A percentile compares a stretch with the other conserved stretches of the same genome.
These are phyloP conservation scores for Tachysurus vachellii DNA, from an alignment of 2,113 vertebrate species.

Conservation along the genomic window DNA sequence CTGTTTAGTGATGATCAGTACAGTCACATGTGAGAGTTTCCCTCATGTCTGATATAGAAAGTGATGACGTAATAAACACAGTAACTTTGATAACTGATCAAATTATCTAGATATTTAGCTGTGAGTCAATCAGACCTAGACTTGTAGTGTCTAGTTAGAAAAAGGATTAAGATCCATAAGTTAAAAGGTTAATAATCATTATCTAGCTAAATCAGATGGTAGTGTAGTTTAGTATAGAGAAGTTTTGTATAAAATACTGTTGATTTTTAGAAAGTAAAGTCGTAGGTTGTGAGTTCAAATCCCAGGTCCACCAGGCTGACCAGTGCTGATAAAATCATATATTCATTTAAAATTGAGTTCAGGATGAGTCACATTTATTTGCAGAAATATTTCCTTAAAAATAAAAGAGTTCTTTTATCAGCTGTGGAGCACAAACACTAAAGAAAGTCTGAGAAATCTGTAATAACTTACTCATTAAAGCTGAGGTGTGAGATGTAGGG, in stretches of 20 bases:
- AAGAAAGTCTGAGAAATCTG: too few relatives aligned
- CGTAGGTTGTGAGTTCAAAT: neutral
- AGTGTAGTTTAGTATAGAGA: neutral
- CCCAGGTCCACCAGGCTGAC: too few relatives aligned
- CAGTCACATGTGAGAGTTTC: neutral
- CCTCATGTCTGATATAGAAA: neutral
- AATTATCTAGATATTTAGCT: neutral
- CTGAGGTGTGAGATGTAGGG: slow-evolving; percentile 44
- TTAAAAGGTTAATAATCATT: neutral
- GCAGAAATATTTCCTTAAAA: too few relatives aligned
- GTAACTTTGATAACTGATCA: neutral
- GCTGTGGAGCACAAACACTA: too few relatives aligned
- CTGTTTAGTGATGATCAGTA: neutral
- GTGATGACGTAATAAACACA: neutral
- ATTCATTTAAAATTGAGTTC: too few relatives aligned
- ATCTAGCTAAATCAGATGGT: neutral
- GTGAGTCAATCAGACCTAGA: neutral
- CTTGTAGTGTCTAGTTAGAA: neutral
- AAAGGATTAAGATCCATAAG: neutral
- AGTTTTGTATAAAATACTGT: neutral
- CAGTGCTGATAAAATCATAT: neutral
- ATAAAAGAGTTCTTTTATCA: too few relatives aligned
- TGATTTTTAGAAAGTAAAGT: neutral
- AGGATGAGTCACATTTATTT: too few relatives aligned
- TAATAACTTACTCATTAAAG: neutral